These are phyloP conservation scores for Paragorgia papillata DNA, from an alignment of 92 coral and sea anemone genomes.

Conservation along the genomic window DNA sequence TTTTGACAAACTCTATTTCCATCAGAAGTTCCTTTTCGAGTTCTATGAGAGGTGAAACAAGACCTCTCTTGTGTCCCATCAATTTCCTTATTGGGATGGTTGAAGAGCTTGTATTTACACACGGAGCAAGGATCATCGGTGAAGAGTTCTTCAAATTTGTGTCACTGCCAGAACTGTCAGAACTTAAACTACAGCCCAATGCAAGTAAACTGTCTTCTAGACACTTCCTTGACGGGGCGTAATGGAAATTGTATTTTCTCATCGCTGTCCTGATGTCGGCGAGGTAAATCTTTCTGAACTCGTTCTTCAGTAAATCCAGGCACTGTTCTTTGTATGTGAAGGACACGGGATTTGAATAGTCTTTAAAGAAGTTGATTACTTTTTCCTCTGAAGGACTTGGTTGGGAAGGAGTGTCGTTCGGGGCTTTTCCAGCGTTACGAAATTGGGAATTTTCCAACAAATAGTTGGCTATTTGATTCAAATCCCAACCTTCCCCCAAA, in stretches of 20 bases:
- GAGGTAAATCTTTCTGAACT: constrained; percentile 68
- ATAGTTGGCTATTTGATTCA: constrained; percentile 61
- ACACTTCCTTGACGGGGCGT: constrained; percentile 78
- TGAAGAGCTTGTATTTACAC: neutral
- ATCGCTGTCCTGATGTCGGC: constrained; percentile 60
- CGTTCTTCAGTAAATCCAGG: constrained; percentile 58
- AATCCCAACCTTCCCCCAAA: constrained; percentile 47
- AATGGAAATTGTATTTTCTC: constrained; percentile 60
- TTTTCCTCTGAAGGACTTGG: neutral
- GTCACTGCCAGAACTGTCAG: constrained; percentile 28
- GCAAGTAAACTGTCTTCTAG: constrained; percentile 69
- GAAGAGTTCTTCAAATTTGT: neutral
- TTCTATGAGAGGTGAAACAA: neutral
- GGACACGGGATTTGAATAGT: constrained; percentile 53
- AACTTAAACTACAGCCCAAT: constrained; percentile 54
- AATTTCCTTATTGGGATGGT: constrained; percentile 41
- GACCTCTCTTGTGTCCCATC: constrained; percentile 48
- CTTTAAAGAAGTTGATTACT: constrained; percentile 66
- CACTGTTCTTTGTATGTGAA: constrained; percentile 53
- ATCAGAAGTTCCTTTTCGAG: constrained; percentile 61
- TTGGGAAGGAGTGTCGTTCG: neutral
- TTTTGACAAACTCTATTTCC: constrained; percentile 74
- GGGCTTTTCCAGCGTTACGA: constrained; percentile 28
- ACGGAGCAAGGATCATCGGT: constrained; percentile 20
- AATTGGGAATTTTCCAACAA: constrained; percentile 64